Evolutionary conservation across 1,140 invertebrate species (phyloP).

Genomic region (Ostrea denselamellosa): DNA sequence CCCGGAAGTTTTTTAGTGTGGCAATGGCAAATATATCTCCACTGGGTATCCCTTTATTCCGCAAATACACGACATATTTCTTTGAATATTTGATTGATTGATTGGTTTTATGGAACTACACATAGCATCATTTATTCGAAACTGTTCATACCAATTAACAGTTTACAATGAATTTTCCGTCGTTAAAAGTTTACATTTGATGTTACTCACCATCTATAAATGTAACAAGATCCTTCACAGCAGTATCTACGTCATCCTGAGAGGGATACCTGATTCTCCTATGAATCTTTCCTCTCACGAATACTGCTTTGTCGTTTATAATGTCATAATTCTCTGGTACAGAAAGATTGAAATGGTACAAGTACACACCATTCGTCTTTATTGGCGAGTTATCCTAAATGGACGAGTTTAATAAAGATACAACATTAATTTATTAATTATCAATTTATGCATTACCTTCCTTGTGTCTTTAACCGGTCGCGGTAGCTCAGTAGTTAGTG

Average conservation of each 20-base stretch:
- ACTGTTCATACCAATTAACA: no score
- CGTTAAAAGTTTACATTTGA: not conserved
- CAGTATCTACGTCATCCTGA: not conserved
- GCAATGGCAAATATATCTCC: constrained; percentile 25
- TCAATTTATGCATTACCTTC: no score
- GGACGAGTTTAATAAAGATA: not conserved
- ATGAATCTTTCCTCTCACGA: not conserved
- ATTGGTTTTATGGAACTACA: no score
- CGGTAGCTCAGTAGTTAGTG: no score
- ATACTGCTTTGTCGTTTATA: not conserved
- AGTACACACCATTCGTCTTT: not conserved
- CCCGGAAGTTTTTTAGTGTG: constrained; percentile 6
- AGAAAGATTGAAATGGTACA: not conserved
- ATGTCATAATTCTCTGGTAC: constrained; percentile 3
- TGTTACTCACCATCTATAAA: not conserved
- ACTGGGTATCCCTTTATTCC: not conserved
- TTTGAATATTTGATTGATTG: not conserved
- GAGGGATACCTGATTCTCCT: not conserved
- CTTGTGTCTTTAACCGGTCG: no score
- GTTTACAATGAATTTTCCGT: no score
- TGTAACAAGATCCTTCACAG: not conserved
- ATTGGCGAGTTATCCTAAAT: not conserved
- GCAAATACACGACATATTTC: not conserved
- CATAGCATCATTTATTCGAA: no score
- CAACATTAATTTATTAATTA: no score